Percentiles rank a stretch among this genome's conserved stretches.
Conservation (phyloP, 2,888 invertebrate species). For the Megamerina dolium region DNA sequence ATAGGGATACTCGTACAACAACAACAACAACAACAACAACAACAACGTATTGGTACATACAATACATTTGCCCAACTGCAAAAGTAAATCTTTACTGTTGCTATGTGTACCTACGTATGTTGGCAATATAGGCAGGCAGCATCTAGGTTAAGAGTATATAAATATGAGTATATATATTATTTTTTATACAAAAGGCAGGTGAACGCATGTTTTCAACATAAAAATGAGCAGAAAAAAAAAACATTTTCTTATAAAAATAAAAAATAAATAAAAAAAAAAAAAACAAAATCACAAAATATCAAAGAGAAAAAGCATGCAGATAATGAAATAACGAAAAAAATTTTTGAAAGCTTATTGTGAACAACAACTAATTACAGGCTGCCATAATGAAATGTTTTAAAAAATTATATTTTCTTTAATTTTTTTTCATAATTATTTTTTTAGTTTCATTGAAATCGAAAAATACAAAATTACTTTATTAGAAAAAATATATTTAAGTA, state of each 20-base stretch:
- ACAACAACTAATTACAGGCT: slow-evolving; percentile 37
- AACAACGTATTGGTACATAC: too few relatives aligned
- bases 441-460: slow-evolving; percentile 5
- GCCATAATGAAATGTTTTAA: slow-evolving; percentile 24
- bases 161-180: slow-evolving; percentile 10
- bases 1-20: background rate
- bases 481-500: background rate
- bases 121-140: background rate
- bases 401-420: slow-evolving; percentile 9
- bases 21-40: background rate
- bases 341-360: slow-evolving; percentile 21
- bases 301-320: background rate
- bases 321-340: background rate
- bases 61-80: background rate
- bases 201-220: too few relatives aligned
- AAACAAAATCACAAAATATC: too few relatives aligned
- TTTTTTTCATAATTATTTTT: slow-evolving; percentile 11
- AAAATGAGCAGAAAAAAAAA: too few relatives aligned
- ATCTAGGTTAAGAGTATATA: background rate
- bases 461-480: too few relatives aligned
- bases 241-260: too few relatives aligned
- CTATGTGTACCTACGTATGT: slow-evolving; percentile 4
- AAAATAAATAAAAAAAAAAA: too few relatives aligned
- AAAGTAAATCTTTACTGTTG: slow-evolving; percentile 3
- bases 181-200: background rate